A percentile compares a stretch with the other conserved stretches of the same genome.
phyloP scores from a whole-genome alignment of 1,140 invertebrate species.

The Drosophila bocqueti region DNA sequence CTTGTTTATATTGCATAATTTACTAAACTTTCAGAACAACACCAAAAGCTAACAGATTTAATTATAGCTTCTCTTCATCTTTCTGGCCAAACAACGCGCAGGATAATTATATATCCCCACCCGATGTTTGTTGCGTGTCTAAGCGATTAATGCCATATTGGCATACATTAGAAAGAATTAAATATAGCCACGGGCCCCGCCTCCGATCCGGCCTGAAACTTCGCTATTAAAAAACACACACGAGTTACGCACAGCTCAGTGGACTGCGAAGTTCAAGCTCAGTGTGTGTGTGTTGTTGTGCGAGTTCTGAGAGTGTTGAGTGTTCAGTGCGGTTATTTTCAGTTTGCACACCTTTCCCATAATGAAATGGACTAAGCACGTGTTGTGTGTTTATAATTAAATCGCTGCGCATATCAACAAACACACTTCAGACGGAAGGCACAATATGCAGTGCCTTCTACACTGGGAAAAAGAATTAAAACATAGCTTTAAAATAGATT shows the following conservation, averaged over 20 bases:
- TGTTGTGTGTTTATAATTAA: constrained; percentile 82
- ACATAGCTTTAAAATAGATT: neutral
- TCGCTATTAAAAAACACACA: neutral
- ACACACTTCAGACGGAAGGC: constrained; percentile 40
- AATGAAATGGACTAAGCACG: constrained; percentile 62
- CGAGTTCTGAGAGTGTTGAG: constrained; percentile 9
- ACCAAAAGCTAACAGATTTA: constrained; percentile 2
- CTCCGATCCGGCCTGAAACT: constrained; percentile 32
- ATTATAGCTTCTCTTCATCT: constrained; percentile 32
- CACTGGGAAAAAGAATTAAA: neutral
- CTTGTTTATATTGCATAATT: constrained; percentile 3
- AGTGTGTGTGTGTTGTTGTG: constrained; percentile 6
- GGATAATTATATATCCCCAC: constrained; percentile 26
- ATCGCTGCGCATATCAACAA: constrained; percentile 67
- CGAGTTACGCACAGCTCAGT: constrained; percentile 41
- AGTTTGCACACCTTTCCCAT: constrained; percentile 62
- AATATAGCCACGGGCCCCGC: constrained; percentile 14
- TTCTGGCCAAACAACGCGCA: constrained; percentile 27
- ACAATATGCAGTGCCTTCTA: neutral
- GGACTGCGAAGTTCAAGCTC: constrained; percentile 49
- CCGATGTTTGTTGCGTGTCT: constrained; percentile 31
- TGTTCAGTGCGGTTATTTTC: constrained; percentile 61
- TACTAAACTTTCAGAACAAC: constrained; percentile 1
- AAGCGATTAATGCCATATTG: constrained; percentile 41
- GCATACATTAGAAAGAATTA: constrained; percentile 45